Conservation (phyloP, 2,888 invertebrate species). For the Archips crataeganus region DNA sequence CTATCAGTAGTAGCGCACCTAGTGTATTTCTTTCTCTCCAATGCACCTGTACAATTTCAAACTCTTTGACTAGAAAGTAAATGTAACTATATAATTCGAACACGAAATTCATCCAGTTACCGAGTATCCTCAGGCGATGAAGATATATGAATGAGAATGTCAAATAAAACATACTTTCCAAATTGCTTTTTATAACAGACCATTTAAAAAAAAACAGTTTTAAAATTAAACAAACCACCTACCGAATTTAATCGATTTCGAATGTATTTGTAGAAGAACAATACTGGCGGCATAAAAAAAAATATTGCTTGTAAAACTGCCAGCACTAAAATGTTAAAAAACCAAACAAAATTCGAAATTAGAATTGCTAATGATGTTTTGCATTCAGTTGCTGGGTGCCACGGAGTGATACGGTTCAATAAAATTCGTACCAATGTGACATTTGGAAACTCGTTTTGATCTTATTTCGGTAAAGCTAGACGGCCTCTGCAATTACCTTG, state of each 20-base stretch:
- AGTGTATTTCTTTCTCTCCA: slow-evolving; percentile 10
- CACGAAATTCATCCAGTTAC: slow-evolving; percentile 31
- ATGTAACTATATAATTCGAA: slow-evolving; percentile 39
- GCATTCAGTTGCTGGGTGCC: slow-evolving; percentile 56
- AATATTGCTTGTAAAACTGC: not conserved
- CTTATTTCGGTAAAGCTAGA: slow-evolving; percentile 67
- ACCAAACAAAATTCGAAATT: slow-evolving; percentile 19
- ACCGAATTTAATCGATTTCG: not conserved
- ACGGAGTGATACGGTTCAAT: slow-evolving; percentile 48
- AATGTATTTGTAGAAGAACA: not conserved
- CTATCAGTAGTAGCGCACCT: not conserved
- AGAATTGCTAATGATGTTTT: slow-evolving; percentile 33
- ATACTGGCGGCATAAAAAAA: not conserved
- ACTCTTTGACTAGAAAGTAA: slow-evolving; percentile 54
- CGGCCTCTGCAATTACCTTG: slow-evolving; percentile 62
- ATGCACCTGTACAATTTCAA: slow-evolving; percentile 44
- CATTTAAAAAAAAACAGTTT: not conserved
- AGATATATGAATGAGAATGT: slow-evolving; percentile 18
- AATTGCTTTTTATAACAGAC: slow-evolving; percentile 22
- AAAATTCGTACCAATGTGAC: slow-evolving; percentile 59
- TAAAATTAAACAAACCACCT: not conserved
- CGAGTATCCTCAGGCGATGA: slow-evolving; percentile 18
- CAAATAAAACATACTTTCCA: slow-evolving; percentile 11
- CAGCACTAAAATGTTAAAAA: not conserved
- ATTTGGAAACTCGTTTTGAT: slow-evolving; percentile 74